A percentile compares a stretch with the other conserved stretches of the same genome.
Evolutionary conservation across 1,140 invertebrate genomes (phyloP).

Genomic region (Chrysoperla carnea): DNA sequence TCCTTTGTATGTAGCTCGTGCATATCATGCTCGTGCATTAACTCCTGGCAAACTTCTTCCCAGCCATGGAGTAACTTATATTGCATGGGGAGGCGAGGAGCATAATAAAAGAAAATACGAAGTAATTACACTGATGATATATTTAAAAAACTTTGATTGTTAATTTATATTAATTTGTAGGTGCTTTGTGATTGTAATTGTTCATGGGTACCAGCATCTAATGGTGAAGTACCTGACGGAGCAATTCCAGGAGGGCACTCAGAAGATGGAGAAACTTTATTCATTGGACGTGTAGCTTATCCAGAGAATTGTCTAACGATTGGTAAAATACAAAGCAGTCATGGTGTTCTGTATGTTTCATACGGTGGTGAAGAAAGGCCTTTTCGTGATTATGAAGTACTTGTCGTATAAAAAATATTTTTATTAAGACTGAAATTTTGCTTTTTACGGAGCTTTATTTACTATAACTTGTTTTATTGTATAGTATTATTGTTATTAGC

Average conservation of each 20-base stretch:
- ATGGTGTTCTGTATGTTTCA: conserved; percentile 51
- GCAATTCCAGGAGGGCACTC: conserved; percentile 54
- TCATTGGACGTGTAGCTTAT: conserved; percentile 42
- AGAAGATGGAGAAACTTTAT: conserved; percentile 55
- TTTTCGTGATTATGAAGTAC: conserved; percentile 58
- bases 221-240: conserved; percentile 44
- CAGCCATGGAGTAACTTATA: conserved; percentile 52
- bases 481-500: too few species aligned
- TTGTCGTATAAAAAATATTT: conserved; percentile 23
- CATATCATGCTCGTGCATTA: conserved; percentile 50
- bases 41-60: conserved; percentile 62
- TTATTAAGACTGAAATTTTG: too few species aligned
- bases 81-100: conserved; percentile 62
- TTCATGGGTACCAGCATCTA: conserved; percentile 39
- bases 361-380: conserved; percentile 48
- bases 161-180: conserved; percentile 6
- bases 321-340: conserved; percentile 57
- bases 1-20: conserved; percentile 52
- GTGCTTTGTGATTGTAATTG: conserved; percentile 38
- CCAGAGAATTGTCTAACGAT: conserved; percentile 46
- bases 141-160: neutral
- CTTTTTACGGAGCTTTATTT: too few species aligned
- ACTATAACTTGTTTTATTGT: too few species aligned
- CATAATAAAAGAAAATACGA: conserved; percentile 57
- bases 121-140: conserved; percentile 21